Evolutionary conservation across 2,888 invertebrate genomes (phyloP).

Genomic region (Apamea anceps): DNA sequence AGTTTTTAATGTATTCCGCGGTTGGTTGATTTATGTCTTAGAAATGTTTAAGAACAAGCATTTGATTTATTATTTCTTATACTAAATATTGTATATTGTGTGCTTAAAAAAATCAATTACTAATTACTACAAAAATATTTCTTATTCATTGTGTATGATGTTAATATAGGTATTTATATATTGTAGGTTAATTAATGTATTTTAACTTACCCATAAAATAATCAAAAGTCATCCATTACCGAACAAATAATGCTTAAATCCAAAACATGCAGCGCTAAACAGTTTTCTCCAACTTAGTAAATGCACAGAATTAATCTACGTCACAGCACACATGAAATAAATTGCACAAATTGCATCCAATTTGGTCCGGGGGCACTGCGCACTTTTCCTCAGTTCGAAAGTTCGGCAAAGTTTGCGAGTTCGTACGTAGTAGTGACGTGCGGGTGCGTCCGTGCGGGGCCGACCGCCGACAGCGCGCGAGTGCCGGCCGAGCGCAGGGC

Average conservation of each 20-base stretch:
- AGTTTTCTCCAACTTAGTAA: conserved; percentile 64
- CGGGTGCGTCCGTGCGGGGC: conserved; percentile 61
- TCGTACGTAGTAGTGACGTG: conserved; percentile 42
- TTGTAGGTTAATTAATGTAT: neutral
- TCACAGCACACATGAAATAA: conserved; percentile 70
- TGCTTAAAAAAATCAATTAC: neutral
- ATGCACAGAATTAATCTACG: conserved; percentile 63
- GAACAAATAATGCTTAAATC: conserved; percentile 48
- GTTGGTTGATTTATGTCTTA: neutral
- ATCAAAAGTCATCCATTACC: conserved; percentile 64
- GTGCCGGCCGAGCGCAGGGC: conserved; percentile 45
- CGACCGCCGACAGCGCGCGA: conserved; percentile 66
- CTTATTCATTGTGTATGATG: neutral
- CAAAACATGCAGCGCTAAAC: conserved; percentile 52
- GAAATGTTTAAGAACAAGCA: neutral
- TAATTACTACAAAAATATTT: neutral
- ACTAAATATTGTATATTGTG: neutral
- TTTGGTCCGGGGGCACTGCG: conserved; percentile 68
- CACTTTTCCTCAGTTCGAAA: conserved; percentile 67
- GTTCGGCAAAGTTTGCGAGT: conserved; percentile 75
- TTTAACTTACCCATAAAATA: conserved; percentile 65
- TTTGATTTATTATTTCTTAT: too few relatives aligned
- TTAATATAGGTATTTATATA: neutral
- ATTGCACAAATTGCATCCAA: conserved; percentile 79
- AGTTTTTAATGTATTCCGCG: conserved; percentile 17